Conservation (phyloP, 2,797 vertebrate genomes). For the Dromococcyx pavoninus region DNA sequence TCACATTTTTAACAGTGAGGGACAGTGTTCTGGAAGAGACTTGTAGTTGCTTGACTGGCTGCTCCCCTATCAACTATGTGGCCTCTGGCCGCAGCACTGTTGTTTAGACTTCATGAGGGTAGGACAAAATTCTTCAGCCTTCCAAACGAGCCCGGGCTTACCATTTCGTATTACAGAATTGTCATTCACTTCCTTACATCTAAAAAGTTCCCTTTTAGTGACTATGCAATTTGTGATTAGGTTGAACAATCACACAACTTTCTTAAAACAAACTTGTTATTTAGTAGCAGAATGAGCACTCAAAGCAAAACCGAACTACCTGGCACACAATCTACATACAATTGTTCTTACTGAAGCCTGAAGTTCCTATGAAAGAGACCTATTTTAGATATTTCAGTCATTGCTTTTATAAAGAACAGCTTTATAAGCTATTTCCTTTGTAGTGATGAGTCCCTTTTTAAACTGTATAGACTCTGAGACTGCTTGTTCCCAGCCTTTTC, state of each 20-base stretch:
- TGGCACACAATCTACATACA: background rate
- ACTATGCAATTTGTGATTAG: background rate
- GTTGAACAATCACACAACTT: background rate
- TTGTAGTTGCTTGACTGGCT: fast-evolving
- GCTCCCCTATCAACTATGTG: background rate
- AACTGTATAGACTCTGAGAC: background rate
- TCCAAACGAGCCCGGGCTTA: background rate
- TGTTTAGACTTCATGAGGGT: background rate
- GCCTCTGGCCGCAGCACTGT: background rate
- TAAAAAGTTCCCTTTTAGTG: background rate
- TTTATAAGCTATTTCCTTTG: background rate
- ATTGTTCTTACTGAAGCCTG: background rate
- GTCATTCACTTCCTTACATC: background rate
- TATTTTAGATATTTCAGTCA: background rate
- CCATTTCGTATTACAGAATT: background rate
- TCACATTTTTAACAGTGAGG: background rate
- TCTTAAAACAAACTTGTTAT: background rate
- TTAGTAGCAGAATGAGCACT: background rate
- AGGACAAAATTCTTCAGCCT: background rate
- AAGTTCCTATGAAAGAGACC: background rate
- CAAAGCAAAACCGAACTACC: background rate
- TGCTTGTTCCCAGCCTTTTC: background rate
- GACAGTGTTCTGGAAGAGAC: background rate
- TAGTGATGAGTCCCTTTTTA: background rate
- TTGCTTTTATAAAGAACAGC: background rate